A percentile compares a stretch with the other conserved stretches of the same genome.
Evolutionary conservation across 2,797 vertebrate species (phyloP).

Genomic region (Brotula barbata): DNA sequence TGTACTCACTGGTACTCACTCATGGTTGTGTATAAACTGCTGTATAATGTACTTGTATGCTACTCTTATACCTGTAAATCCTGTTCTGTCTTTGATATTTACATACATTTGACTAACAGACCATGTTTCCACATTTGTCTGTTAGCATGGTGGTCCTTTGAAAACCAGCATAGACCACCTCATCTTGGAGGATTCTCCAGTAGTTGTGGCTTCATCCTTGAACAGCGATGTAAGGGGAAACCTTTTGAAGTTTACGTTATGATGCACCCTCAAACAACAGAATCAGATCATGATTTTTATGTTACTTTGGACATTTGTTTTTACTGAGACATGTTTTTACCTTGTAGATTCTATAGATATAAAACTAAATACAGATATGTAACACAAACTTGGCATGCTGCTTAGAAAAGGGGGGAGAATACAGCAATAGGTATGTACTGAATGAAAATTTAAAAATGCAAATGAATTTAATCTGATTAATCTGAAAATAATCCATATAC

Average conservation of each 20-base stretch:
- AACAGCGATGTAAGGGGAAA: constrained; percentile 53
- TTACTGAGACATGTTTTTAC: constrained; percentile 74
- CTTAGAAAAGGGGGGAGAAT: constrained; percentile 75
- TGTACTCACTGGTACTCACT: constrained; percentile 60
- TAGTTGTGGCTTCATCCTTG: constrained; percentile 60
- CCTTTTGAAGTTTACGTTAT: constrained; percentile 68
- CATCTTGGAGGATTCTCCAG: constrained; percentile 40
- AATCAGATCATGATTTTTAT: constrained; percentile 59
- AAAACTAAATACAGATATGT: constrained; percentile 67
- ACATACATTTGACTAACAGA: constrained; percentile 55
- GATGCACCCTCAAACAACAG: constrained; percentile 55
- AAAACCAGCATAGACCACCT: constrained; percentile 73
- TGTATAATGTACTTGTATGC: constrained; percentile 66
- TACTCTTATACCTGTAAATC: constrained; percentile 50
- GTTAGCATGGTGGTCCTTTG: constrained; percentile 50
- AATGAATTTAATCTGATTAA: constrained; percentile 88
- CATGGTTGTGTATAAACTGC: constrained; percentile 57
- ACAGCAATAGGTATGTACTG: constrained; percentile 81
- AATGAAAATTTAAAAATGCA: constrained; percentile 78
- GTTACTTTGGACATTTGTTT: constrained; percentile 68
- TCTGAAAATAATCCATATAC: constrained; percentile 85
- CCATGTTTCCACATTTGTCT: constrained; percentile 53
- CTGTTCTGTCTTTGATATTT: constrained; percentile 54
- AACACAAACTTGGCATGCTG: constrained; percentile 87
- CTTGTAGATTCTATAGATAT: constrained; percentile 72